A percentile compares a stretch with the other conserved stretches of the same genome.
Evolutionary conservation across 2,113 vertebrate genomes (phyloP).

Genomic region (Synchiropus splendidus): DNA sequence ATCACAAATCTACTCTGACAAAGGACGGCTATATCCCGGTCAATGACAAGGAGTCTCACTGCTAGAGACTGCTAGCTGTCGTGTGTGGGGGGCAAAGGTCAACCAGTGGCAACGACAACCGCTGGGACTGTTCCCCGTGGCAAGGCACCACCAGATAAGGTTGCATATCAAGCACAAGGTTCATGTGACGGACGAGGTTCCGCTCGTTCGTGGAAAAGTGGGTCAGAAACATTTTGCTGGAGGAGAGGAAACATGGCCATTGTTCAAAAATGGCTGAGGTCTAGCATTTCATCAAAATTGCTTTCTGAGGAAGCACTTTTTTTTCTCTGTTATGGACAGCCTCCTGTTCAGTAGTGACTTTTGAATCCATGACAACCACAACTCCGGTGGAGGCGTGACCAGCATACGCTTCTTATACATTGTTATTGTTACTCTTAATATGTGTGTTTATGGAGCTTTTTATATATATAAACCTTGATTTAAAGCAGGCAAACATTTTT

Average conservation of each 20-base stretch:
- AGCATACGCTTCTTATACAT: too few relatives aligned
- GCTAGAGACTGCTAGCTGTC: constrained; percentile 35
- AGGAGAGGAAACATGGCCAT: constrained; percentile 22
- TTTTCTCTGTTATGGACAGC: constrained; percentile 34
- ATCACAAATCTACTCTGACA: constrained; percentile 34
- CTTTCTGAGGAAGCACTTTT: constrained; percentile 65
- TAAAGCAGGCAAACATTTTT: too few relatives aligned
- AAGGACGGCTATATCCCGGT: constrained; percentile 60
- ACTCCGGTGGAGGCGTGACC: too few relatives aligned
- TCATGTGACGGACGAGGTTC: too few relatives aligned
- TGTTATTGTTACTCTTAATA: too few relatives aligned
- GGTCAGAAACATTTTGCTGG: constrained; percentile 19
- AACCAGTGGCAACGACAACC: constrained; percentile 4
- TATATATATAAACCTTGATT: too few relatives aligned
- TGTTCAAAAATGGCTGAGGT: constrained; percentile 29
- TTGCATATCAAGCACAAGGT: background rate
- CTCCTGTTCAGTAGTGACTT: constrained; percentile 21
- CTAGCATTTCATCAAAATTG: constrained; percentile 43
- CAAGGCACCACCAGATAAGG: constrained; percentile 9
- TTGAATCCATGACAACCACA: background rate
- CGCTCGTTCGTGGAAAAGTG: background rate
- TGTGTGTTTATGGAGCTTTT: too few relatives aligned
- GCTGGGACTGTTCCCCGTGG: constrained; percentile 33
- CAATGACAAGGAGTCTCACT: constrained; percentile 61
- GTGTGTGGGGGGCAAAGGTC: constrained; percentile 14